Evolutionary conservation across 1,140 invertebrate genomes (phyloP), one percentile per base, ranked within the genome.

Genomic region (Zaprionus africanus): DNA sequence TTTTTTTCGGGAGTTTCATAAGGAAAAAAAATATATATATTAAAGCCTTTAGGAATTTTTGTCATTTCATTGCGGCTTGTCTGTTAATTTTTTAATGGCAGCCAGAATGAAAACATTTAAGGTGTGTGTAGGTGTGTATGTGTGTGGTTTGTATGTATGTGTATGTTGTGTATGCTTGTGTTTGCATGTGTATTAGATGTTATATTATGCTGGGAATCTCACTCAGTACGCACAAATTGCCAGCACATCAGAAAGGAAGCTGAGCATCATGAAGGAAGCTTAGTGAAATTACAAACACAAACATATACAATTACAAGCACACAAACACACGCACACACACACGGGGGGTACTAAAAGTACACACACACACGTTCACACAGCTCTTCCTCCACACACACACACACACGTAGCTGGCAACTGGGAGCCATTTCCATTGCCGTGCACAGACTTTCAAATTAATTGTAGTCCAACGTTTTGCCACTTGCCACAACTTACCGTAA

Each of bases 401-500:
- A 53, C 19, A 19, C 31, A 59, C 19, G 38, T 31, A 28, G 26
- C 67, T 38, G 43, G 26, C 59, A 67, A 70, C 53, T 54, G 26
- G 58, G 28, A 54, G 22, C 31, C 19, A 53, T 54, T 63, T 70
- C 17, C 53, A 76, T 71, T 63, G 59, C 62, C 65, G 46, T 64
- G 62, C 56, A 53, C 67, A 64, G 68, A 76, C 78, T 81, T 79
- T 78, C 65, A 78, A 87, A 87, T 88, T 88, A 88, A 88, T 88
- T 87, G 84, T 70, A 70, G 79, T 53, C 74, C 68, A 78, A 84
- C 84, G 84, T 88, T 88, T 79, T 81, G 84, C 84, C 88, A 77
- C 78, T 84, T 90, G 75, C 84, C 81, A 59, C 84, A 88, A 84
- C 75, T 88, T 84, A 70, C 74, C 76, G 78, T 84, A 68, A 88